Conservation (phyloP, 53 echinoderm and acorn worm genomes). For the Pentamera pediparva region DNA sequence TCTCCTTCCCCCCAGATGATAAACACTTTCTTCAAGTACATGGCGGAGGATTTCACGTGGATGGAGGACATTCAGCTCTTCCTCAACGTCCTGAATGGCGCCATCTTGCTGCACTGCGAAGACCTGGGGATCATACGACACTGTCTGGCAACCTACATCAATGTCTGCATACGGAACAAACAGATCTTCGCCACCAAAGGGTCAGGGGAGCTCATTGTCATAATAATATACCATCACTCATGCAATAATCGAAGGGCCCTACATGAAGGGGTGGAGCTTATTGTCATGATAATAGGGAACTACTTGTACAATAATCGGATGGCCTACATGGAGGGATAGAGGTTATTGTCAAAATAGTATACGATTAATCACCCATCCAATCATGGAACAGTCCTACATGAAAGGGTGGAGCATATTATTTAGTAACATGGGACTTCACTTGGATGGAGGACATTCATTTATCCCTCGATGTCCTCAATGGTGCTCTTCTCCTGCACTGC, state of each 20-base stretch:
- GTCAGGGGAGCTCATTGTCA: no score
- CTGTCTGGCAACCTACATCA: constrained; percentile 87
- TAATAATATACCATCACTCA: no score
- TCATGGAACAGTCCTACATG: no score
- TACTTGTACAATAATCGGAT: no score
- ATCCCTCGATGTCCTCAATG: constrained; percentile 91
- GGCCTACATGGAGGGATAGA: no score
- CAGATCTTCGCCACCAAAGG: constrained; percentile 99
- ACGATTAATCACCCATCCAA: no score
- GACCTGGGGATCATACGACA: constrained; percentile 77
- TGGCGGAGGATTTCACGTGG: constrained; percentile 90
- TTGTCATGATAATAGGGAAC: no score
- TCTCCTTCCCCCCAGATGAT: constrained; percentile 50
- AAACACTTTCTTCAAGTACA: constrained; percentile 64
- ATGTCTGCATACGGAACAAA: constrained; percentile 84
- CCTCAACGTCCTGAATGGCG: constrained; percentile 92
- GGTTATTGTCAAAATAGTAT: no score
- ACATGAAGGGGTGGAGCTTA: no score
- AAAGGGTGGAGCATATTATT: no score
- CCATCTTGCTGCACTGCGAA: constrained; percentile 90
- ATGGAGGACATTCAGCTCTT: constrained; percentile 97
- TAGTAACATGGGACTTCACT: constrained; percentile 94
- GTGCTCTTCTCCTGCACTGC: constrained; percentile 89
- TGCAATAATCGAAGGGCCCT: no score
- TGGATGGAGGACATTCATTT: constrained; percentile 99